Conservation (phyloP, 2,797 vertebrate species). For the Tapirus indicus region DNA sequence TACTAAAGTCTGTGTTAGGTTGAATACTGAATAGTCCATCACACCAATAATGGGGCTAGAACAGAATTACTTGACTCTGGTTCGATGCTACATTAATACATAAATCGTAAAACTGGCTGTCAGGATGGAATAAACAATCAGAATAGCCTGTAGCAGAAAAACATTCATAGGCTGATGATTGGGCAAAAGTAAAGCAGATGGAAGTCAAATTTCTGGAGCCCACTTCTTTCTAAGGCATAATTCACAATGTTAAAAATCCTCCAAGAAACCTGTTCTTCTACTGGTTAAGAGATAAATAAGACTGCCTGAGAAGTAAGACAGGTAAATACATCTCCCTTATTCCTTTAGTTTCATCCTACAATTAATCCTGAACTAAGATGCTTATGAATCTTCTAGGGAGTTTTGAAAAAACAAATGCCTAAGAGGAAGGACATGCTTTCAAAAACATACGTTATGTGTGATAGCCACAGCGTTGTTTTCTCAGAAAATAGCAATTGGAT, state of each 20-base stretch:
- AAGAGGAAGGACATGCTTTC: background rate
- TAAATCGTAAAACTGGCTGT: constrained; percentile 57
- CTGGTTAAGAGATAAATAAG: constrained; percentile 70
- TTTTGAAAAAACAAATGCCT: constrained; percentile 41
- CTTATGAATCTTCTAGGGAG: constrained; percentile 37
- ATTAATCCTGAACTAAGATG: constrained; percentile 72
- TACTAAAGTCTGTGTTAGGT: constrained; percentile 26
- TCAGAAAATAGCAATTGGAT: background rate
- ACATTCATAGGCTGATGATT: constrained; percentile 6
- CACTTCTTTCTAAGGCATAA: constrained; percentile 67
- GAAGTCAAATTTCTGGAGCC: constrained; percentile 62
- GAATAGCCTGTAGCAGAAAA: constrained; percentile 70
- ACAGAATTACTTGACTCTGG: constrained; percentile 61
- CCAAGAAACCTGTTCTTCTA: constrained; percentile 61
- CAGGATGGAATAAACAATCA: constrained; percentile 68
- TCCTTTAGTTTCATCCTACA: constrained; percentile 34
- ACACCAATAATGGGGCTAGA: background rate
- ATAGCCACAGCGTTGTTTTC: constrained; percentile 42
- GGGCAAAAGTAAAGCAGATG: constrained; percentile 59
- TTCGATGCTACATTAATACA: constrained; percentile 63
- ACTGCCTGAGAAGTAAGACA: constrained; percentile 51
- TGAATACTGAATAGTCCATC: constrained; percentile 59
- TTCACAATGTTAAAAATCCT: constrained; percentile 62
- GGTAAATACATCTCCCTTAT: constrained; percentile 66
- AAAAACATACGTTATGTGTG: background rate